Evolutionary conservation across 2,113 vertebrate species (phyloP).

Genomic region (Orthochromis malagaraziensis): DNA sequence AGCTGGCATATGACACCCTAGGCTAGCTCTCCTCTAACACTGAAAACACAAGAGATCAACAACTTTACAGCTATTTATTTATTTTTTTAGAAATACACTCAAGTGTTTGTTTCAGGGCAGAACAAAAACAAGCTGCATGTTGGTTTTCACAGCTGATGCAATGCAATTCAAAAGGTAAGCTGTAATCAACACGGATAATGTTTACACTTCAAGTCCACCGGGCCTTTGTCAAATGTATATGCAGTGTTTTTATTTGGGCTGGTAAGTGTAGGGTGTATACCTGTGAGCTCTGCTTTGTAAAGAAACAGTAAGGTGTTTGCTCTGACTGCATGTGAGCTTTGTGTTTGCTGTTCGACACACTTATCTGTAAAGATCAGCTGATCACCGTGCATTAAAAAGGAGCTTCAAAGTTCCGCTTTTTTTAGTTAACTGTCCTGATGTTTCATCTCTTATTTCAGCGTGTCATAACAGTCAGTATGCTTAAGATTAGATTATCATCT

Average conservation of each 20-base stretch:
- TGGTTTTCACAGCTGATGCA: not conserved
- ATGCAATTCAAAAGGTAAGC: not conserved
- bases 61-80: not conserved
- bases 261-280: not conserved
- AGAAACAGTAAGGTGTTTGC: not conserved
- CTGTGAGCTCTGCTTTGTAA: not conserved
- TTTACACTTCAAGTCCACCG: not conserved
- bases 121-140: not conserved
- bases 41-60: not conserved
- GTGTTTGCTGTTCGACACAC: not conserved
- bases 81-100: not conserved
- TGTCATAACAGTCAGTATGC: rapidly evolving
- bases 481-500: not conserved
- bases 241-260: not conserved
- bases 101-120: not conserved
- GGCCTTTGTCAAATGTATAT: not conserved
- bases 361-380: not conserved
- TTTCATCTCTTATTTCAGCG: not conserved
- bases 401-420: not conserved
- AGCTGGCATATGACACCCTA: not conserved
- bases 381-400: not conserved
- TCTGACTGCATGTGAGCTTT: not conserved
- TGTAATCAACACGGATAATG: not conserved
- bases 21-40: not conserved
- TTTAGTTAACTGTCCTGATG: not conserved